phyloP scores from a whole-genome alignment of 1,140 invertebrate genomes.

The Micrasema minimum region DNA sequence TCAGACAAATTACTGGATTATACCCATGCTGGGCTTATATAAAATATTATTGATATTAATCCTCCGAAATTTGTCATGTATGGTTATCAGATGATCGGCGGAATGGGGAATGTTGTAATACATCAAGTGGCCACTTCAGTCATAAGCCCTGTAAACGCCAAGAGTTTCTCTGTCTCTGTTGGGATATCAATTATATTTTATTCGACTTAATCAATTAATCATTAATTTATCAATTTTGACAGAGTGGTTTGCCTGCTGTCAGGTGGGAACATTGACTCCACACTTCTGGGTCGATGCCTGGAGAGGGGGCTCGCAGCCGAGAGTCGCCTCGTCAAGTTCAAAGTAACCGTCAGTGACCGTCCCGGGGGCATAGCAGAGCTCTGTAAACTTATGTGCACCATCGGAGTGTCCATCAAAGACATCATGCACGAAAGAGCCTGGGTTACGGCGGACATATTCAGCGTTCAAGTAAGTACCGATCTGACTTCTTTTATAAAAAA shows the following conservation, averaged over 20 bases:
- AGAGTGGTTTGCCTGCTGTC: slow-evolving; percentile 86
- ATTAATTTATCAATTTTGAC: slow-evolving; percentile 37
- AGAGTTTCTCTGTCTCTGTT: no score
- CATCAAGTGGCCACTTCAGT: no score
- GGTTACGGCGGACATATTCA: slow-evolving; percentile 88
- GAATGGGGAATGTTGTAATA: no score
- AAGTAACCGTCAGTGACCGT: slow-evolving; percentile 86
- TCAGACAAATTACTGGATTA: no score
- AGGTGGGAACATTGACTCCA: slow-evolving; percentile 95
- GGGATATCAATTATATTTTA: no score
- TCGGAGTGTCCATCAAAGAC: slow-evolving; percentile 93
- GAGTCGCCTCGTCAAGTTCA: slow-evolving; percentile 86
- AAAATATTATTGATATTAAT: no score
- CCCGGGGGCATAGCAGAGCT: slow-evolving; percentile 90
- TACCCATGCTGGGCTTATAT: no score
- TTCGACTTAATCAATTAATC: no score
- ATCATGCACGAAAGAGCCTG: slow-evolving; percentile 94
- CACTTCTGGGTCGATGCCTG: slow-evolving; percentile 86
- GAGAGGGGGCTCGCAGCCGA: slow-evolving; percentile 91
- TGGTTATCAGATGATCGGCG: no score
- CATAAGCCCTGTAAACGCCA: no score
- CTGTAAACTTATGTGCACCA: slow-evolving; percentile 76
- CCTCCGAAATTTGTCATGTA: no score
- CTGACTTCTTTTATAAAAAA: no score
- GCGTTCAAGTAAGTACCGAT: slow-evolving; percentile 71